phyloP scores from a whole-genome alignment of 2,113 vertebrate genomes.

The Gobiocypris rarus region DNA sequence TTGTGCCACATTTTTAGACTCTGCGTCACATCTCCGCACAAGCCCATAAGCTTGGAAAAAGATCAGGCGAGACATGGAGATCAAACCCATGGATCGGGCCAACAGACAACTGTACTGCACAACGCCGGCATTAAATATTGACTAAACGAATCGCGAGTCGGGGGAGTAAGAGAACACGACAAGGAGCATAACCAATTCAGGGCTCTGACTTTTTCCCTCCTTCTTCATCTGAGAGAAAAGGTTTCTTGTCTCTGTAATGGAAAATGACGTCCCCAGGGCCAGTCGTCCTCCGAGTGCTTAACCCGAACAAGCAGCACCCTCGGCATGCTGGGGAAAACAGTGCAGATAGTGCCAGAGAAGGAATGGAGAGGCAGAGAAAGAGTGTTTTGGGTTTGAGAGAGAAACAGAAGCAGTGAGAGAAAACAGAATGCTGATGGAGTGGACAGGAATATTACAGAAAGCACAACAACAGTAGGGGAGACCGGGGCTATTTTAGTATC shows the following conservation, averaged over 20 bases:
- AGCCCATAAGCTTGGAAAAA: constrained; percentile 25
- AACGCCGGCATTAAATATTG: constrained; percentile 58
- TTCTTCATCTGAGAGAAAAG: constrained; percentile 58
- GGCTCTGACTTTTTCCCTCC: constrained; percentile 44
- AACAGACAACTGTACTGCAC: constrained; percentile 37
- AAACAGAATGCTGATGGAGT: background rate
- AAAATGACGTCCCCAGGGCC: constrained; percentile 58
- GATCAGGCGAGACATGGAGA: constrained; percentile 50
- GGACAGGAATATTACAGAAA: background rate
- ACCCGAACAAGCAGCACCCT: constrained; percentile 54
- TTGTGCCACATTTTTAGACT: constrained; percentile 25
- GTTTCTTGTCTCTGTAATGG: constrained; percentile 61
- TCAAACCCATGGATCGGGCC: constrained; percentile 46
- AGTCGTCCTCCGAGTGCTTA: constrained; percentile 54
- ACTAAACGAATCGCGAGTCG: constrained; percentile 55
- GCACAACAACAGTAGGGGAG: background rate
- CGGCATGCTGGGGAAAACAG: constrained; percentile 48
- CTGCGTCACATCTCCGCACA: background rate
- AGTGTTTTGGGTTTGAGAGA: constrained; percentile 8
- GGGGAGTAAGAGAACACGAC: constrained; percentile 55
- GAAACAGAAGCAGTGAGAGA: background rate
- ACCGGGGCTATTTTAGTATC: background rate
- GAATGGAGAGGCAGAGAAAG: constrained; percentile 16
- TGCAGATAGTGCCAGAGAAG: constrained; percentile 29
- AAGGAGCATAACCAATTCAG: constrained; percentile 60